Evolutionary conservation across 1,140 invertebrate species (phyloP).

Genomic region (Pachypsylla venusta): DNA sequence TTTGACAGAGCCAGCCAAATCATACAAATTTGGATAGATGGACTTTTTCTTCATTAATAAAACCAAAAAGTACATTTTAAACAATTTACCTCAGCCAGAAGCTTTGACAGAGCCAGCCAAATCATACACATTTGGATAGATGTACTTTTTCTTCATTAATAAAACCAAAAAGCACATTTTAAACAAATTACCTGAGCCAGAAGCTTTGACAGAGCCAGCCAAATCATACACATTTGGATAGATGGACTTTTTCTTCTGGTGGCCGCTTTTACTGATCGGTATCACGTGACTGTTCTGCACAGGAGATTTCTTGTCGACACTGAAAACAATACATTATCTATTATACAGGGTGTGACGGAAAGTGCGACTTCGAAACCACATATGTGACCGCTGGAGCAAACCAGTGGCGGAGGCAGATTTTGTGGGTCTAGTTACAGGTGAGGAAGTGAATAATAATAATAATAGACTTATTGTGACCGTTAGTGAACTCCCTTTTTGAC

Average conservation of each 20-base stretch:
- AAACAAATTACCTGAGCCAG: conserved; percentile 5
- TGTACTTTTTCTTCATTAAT: background rate
- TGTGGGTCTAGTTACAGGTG: too few species aligned
- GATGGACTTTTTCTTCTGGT: background rate
- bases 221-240: background rate
- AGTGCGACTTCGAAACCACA: too few species aligned
- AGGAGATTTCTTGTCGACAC: too few species aligned
- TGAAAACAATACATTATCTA: too few species aligned
- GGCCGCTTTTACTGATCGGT: background rate
- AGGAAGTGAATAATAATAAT: too few species aligned
- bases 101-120: background rate
- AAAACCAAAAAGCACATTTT: too few species aligned
- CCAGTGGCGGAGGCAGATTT: too few species aligned
- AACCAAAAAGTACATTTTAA: too few species aligned
- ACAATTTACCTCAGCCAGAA: conserved; percentile 3
- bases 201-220: background rate
- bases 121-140: background rate
- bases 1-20: background rate
- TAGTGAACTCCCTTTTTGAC: too few species aligned
- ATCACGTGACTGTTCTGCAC: background rate
- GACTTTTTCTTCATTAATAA: background rate
- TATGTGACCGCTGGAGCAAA: too few species aligned
- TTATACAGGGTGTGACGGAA: too few species aligned
- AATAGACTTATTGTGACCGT: too few species aligned
- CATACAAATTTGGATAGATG: background rate